phyloP scores from a whole-genome alignment of 1,140 invertebrate genomes.

The Triops cancriformis region DNA sequence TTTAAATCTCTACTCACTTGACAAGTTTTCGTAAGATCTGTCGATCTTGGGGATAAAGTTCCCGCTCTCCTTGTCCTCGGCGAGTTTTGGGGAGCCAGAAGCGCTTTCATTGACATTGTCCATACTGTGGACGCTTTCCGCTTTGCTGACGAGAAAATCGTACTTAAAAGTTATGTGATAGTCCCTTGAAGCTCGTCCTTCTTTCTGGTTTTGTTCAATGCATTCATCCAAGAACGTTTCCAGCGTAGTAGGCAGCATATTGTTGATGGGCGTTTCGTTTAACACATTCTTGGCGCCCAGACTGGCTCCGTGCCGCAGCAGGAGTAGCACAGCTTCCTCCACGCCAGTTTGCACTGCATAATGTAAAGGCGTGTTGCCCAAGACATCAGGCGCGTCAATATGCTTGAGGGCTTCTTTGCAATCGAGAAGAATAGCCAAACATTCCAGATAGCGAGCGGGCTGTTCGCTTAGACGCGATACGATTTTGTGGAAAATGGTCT shows the following conservation, averaged over 20 bases:
- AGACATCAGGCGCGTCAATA: slow-evolving; percentile 51
- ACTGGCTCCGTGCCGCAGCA: slow-evolving; percentile 59
- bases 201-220: slow-evolving; percentile 49
- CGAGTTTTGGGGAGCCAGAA: slow-evolving; percentile 14
- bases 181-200: slow-evolving; percentile 49
- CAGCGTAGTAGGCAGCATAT: slow-evolving; percentile 54
- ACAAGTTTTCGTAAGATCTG: background rate
- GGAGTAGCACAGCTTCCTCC: slow-evolving; percentile 46
- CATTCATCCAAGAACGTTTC: slow-evolving; percentile 62
- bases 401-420: slow-evolving; percentile 27
- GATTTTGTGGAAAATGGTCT: slow-evolving; percentile 45
- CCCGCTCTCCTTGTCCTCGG: background rate
- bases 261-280: slow-evolving; percentile 56
- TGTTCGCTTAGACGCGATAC: slow-evolving; percentile 23
- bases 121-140: slow-evolving; percentile 45
- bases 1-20: background rate
- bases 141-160: background rate
- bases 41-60: slow-evolving; percentile 8
- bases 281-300: slow-evolving; percentile 57
- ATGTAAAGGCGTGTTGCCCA: slow-evolving; percentile 67
- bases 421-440: slow-evolving; percentile 20
- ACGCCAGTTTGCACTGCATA: slow-evolving; percentile 52
- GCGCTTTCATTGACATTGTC: slow-evolving; percentile 42
- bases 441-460: slow-evolving; percentile 17
- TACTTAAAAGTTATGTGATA: slow-evolving; percentile 64